phyloP scores from a whole-genome alignment of 2,113 vertebrate genomes.

The Illadopsis cleaveri region DNA sequence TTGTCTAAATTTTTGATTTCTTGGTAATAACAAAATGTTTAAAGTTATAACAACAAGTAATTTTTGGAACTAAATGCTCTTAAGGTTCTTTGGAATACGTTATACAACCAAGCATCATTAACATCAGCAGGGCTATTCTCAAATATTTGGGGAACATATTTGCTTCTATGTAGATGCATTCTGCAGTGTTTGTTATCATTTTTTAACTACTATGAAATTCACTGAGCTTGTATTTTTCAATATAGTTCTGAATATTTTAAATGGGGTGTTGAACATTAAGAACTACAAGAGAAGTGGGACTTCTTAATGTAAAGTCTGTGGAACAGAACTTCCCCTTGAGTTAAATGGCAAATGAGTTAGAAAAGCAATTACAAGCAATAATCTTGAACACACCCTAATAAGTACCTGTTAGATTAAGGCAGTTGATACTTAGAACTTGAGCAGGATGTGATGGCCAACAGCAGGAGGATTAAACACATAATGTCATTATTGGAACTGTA shows the following conservation, averaged over 20 bases:
- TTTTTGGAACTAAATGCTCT: not conserved
- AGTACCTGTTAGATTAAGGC: not conserved
- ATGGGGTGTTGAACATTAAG: not conserved
- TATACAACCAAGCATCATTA: not conserved
- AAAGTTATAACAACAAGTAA: not conserved
- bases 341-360: not conserved
- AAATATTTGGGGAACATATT: not conserved
- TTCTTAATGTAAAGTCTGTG: not conserved
- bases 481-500: not conserved
- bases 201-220: not conserved
- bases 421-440: not conserved
- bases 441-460: not conserved
- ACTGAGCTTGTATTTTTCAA: not conserved
- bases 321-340: not conserved
- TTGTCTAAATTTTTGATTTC: not conserved
- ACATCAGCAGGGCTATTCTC: not conserved
- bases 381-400: not conserved
- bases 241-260: not conserved
- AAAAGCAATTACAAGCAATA: not conserved
- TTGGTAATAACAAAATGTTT: not conserved
- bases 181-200: not conserved
- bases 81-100: not conserved
- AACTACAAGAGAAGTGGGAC: not conserved
- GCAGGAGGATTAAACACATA: not conserved
- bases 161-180: not conserved